Conservation (phyloP, 23 tunicate species). For the Halocynthia aurantium region DNA sequence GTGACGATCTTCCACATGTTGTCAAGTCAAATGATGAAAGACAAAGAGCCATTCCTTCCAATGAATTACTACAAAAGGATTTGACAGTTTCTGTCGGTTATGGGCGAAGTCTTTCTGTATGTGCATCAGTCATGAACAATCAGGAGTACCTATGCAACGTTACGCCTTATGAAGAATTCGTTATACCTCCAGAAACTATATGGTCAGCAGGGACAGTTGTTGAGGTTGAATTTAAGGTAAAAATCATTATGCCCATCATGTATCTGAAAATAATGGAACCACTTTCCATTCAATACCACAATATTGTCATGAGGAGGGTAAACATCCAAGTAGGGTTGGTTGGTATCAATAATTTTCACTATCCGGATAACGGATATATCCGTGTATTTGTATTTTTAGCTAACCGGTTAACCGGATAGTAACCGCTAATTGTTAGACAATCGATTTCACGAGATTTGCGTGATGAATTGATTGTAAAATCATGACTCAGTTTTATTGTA, state of each 20-base stretch:
- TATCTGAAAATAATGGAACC: too few relatives aligned
- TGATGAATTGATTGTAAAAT: too few relatives aligned
- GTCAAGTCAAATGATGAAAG: conserved; percentile 34
- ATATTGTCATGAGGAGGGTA: too few relatives aligned
- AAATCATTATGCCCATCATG: not conserved
- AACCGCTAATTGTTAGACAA: too few relatives aligned
- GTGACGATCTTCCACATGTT: conserved; percentile 94
- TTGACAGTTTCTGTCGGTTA: conserved; percentile 55
- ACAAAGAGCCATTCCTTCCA: conserved; percentile 33
- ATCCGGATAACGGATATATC: too few relatives aligned
- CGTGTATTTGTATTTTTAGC: too few relatives aligned
- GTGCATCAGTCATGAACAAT: conserved; percentile 28
- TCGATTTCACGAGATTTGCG: too few relatives aligned
- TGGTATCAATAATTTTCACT: too few relatives aligned
- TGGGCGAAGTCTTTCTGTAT: conserved; percentile 56
- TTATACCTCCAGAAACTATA: conserved; percentile 69
- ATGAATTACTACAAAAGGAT: conserved; percentile 56
- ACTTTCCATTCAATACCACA: too few relatives aligned
- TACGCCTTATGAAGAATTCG: conserved; percentile 49
- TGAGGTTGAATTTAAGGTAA: conserved; percentile 60
- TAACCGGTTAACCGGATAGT: too few relatives aligned
- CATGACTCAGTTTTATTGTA: too few relatives aligned
- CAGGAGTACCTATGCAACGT: conserved; percentile 39
- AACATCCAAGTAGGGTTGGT: too few relatives aligned
- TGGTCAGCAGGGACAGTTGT: conserved; percentile 81